These are phyloP conservation scores for Bhutanitis thaidina DNA, from an alignment of 2,888 invertebrate genomes.

Conservation along the genomic window DNA sequence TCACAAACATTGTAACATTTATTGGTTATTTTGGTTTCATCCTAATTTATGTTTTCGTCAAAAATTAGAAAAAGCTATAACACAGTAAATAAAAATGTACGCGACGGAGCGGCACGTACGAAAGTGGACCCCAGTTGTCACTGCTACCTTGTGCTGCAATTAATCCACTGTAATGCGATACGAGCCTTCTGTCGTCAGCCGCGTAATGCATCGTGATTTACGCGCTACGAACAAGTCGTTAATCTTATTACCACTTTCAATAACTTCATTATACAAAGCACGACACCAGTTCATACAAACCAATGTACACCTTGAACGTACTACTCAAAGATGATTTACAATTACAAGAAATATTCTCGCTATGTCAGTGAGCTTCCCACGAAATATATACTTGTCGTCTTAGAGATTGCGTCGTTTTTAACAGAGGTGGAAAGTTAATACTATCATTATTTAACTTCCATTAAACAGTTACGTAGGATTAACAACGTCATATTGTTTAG, in stretches of 20 bases:
- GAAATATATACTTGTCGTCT: slow-evolving; percentile 71
- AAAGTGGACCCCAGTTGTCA: slow-evolving; percentile 45
- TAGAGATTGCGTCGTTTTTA: slow-evolving; percentile 64
- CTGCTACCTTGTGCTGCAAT: slow-evolving; percentile 49
- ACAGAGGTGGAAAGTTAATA: slow-evolving; percentile 63
- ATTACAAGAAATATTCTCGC: slow-evolving; percentile 10
- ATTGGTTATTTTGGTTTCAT: too few relatives aligned
- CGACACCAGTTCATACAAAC: slow-evolving; percentile 43
- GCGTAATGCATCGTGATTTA: slow-evolving; percentile 78
- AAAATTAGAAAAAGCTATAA: too few relatives aligned
- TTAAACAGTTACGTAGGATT: slow-evolving; percentile 52
- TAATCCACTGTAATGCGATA: slow-evolving; percentile 76
- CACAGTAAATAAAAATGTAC: too few relatives aligned
- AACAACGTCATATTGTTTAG: too few relatives aligned
- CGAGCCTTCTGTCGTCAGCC: slow-evolving; percentile 69
- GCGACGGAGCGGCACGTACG: not conserved
- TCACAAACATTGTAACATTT: too few relatives aligned
- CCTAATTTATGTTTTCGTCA: too few relatives aligned
- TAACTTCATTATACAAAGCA: slow-evolving; percentile 72
- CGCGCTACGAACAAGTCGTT: slow-evolving; percentile 67
- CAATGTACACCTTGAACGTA: slow-evolving; percentile 54
- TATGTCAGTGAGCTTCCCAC: slow-evolving; percentile 60
- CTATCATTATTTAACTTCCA: slow-evolving; percentile 48
- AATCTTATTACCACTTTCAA: slow-evolving; percentile 79
- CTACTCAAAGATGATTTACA: slow-evolving; percentile 41